phyloP scores from a whole-genome alignment of 2,797 vertebrate genomes.

The Characodon lateralis region DNA sequence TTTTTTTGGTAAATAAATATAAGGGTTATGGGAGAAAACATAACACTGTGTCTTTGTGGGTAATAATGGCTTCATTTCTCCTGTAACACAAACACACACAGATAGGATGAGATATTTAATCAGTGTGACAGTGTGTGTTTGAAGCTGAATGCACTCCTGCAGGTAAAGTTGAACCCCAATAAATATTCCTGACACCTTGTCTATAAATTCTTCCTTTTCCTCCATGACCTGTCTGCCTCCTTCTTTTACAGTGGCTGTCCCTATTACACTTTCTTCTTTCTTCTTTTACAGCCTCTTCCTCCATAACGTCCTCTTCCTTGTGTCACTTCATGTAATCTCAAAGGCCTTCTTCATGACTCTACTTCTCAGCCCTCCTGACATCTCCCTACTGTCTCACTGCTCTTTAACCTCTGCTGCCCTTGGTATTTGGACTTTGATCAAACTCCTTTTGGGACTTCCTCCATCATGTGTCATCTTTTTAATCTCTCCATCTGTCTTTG shows the following conservation, averaged over 20 bases:
- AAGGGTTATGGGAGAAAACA: constrained; percentile 28
- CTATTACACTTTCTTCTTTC: constrained; percentile 36
- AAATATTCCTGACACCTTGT: constrained; percentile 82
- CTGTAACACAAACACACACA: constrained; percentile 16
- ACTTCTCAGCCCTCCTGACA: constrained; percentile 14
- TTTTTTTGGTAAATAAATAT: constrained; percentile 35
- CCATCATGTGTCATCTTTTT: constrained; percentile 26
- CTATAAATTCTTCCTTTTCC: constrained; percentile 55
- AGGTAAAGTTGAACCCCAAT: constrained; percentile 77
- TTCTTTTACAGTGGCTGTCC: constrained; percentile 48
- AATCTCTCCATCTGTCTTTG: constrained; percentile 37
- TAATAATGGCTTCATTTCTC: constrained; percentile 30
- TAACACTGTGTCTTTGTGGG: constrained; percentile 21
- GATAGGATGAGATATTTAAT: constrained; percentile 77
- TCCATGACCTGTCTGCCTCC: constrained; percentile 45
- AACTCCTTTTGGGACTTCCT: constrained; percentile 28
- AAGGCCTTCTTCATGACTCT: constrained; percentile 14
- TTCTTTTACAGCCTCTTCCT: constrained; percentile 39
- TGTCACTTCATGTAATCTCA: constrained; percentile 14
- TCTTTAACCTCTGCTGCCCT: constrained; percentile 54
- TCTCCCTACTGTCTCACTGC: constrained; percentile 24
- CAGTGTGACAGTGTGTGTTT: constrained; percentile 78
- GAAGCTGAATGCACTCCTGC: constrained; percentile 77
- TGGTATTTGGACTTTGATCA: constrained; percentile 36
- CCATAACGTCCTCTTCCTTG: constrained; percentile 23